phyloP scores from a whole-genome alignment of 2,113 vertebrate species.

The Prunella himalayana region DNA sequence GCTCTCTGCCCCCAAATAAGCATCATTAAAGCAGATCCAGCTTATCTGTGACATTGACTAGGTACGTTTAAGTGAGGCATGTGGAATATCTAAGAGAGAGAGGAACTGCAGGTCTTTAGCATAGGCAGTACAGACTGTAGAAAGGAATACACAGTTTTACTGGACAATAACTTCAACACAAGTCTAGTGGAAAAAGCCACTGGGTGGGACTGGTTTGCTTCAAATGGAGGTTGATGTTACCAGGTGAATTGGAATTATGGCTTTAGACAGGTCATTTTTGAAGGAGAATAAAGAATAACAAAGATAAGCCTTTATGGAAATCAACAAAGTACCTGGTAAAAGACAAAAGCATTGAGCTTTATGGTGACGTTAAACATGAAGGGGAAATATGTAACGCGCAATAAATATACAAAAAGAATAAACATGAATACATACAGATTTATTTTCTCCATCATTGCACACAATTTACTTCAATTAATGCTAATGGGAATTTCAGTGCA shows the following conservation, averaged over 20 bases:
- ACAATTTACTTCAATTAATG: slow-evolving; percentile 42
- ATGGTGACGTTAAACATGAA: slow-evolving; percentile 17
- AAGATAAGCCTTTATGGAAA: not conserved
- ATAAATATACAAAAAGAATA: not conserved
- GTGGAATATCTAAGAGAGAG: not conserved
- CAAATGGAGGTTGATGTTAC: not conserved
- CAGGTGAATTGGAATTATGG: not conserved
- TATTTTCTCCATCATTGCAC: not conserved
- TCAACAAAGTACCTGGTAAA: not conserved
- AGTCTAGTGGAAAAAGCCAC: slow-evolving; percentile 12
- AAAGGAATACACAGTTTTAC: not conserved
- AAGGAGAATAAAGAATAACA: not conserved
- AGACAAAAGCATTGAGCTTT: not conserved
- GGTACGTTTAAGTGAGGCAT: not conserved
- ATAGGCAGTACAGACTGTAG: not conserved
- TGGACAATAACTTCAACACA: not conserved
- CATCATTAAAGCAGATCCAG: not conserved
- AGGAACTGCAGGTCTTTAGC: not conserved
- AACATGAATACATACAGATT: not conserved
- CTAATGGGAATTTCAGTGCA: not conserved
- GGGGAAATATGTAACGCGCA: not conserved
- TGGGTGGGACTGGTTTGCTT: not conserved
- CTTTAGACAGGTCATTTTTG: slow-evolving; percentile 23
- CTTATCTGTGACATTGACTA: not conserved
- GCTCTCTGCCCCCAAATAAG: not conserved